phyloP scores from a whole-genome alignment of 2,797 vertebrate species.

The Microctenopoma steveboyesi region DNA sequence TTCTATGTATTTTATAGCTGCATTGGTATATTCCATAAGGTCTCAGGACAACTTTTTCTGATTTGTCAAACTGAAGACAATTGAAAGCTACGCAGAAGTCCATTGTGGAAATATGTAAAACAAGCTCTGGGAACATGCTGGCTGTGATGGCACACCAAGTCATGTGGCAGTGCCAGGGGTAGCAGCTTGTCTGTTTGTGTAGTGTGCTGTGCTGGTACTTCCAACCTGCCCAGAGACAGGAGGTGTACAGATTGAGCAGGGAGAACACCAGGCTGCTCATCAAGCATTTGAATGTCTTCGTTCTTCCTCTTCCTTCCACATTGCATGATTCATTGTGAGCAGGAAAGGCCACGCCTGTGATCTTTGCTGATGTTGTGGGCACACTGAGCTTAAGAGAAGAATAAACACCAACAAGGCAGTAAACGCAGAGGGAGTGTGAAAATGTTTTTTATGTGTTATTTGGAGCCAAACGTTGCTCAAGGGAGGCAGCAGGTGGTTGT shows the following conservation, averaged over 20 bases:
- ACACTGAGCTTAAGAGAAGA: constrained; percentile 12
- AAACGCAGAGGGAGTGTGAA: constrained; percentile 22
- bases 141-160: constrained; percentile 61
- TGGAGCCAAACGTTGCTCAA: constrained; percentile 5
- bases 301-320: constrained; percentile 63
- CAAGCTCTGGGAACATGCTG: constrained; percentile 49
- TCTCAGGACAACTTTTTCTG: no score
- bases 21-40: no score
- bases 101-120: constrained; percentile 47
- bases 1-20: no score
- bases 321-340: constrained; percentile 55
- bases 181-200: constrained; percentile 71
- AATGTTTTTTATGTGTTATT: constrained; percentile 8
- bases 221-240: constrained; percentile 78
- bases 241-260: constrained; percentile 74
- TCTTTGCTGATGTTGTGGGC: constrained; percentile 46
- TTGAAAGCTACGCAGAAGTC: constrained; percentile 18
- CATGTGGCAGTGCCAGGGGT: constrained; percentile 65
- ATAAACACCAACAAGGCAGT: constrained; percentile 18
- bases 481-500: constrained; percentile 6
- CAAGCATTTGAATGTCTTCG: constrained; percentile 64
- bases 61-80: no score
- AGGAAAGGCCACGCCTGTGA: constrained; percentile 62
- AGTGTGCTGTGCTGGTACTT: constrained; percentile 57
- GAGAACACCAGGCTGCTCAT: constrained; percentile 68